Percentiles rank a stretch among this genome's conserved stretches.
These are phyloP conservation scores for Batillaria attramentaria DNA, from an alignment of 1,140 invertebrate species.

Conservation along the genomic window DNA sequence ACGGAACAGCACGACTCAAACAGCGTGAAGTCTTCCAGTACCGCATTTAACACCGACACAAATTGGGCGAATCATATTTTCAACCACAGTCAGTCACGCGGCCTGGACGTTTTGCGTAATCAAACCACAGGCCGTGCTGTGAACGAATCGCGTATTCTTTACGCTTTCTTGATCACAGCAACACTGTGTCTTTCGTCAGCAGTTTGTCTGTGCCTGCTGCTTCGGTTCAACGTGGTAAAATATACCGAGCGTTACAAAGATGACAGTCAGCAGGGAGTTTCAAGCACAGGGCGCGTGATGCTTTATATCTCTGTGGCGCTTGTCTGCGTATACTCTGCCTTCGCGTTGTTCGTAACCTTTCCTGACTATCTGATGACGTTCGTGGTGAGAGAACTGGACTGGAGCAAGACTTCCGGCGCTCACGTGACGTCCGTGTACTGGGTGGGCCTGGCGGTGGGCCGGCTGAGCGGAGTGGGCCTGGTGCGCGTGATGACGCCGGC, in stretches of 20 bases:
- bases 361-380: slow-evolving; percentile 12
- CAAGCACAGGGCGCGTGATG: too few species aligned
- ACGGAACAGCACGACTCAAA: too few species aligned
- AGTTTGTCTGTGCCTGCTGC: not conserved
- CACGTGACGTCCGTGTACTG: slow-evolving; percentile 1
- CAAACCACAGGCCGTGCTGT: not conserved
- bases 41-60: not conserved
- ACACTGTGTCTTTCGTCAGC: not conserved
- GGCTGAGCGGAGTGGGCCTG: slow-evolving; percentile 8
- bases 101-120: too few species aligned
- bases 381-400: slow-evolving; percentile 19
- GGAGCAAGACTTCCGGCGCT: slow-evolving; percentile 11
- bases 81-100: too few species aligned
- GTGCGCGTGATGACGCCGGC: not conserved
- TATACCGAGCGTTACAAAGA: too few species aligned
- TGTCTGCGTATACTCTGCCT: too few species aligned
- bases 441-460: not conserved
- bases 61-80: too few species aligned
- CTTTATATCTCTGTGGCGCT: too few species aligned
- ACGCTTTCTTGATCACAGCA: not conserved
- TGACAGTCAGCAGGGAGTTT: too few species aligned
- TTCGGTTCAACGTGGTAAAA: not conserved
- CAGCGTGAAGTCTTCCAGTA: not conserved
- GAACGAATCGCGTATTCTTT: too few species aligned
- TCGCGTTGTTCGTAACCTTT: not conserved